Evolutionary conservation across 2,113 vertebrate species (phyloP), one percentile per base, ranked within the genome.

Genomic region (Aptenodytes forsteri): DNA sequence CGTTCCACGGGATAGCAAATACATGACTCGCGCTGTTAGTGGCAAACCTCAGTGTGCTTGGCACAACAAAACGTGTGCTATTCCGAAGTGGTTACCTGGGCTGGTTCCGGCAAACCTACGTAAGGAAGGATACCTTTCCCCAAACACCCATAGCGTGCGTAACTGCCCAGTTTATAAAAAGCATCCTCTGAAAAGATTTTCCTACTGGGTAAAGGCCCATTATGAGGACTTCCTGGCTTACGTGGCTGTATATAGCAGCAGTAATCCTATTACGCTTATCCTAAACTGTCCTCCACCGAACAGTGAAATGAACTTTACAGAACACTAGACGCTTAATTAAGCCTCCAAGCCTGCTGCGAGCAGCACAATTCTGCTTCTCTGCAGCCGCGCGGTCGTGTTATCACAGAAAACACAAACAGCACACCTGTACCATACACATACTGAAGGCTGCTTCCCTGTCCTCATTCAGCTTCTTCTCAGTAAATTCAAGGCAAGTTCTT

Each of bases 211-310:
- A 87, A 96, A 97, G 96, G 95, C 90, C 96, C 97, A 97, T 97
- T 94, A 97, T 3, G 71, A 97, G 89, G 72, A 96, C 97, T 98
- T 98, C 97, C 95, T 94, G 98, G 98, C 96, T 98, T 98, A 98
- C 19, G 16, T 3, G 9, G 93, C 97, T 93, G 80, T 40, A 96
- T 98, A 97, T 98, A 98, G 98, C 95, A 98, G 93, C 18, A 2
- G 44, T 70, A 97, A 98, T 96, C 97, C 96, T 97, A 97, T 98
- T 98, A 98, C 56, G 90, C 88, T 98, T 96, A 98, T 97, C 98
- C 97, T 95, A 95, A 96, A 95, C 93, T 84, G 97, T 97, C 97
- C 97, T 98, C 95, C 89, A 77, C 87, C 20, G 34, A 96, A 91
- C 90, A 94, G 96, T 70, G 90, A 89, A 96, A 96, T 87, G 96